Percentiles rank a stretch among this genome's conserved stretches.
Conservation (phyloP, 1,140 invertebrate genomes). For the Catajapyx aquilonaris region DNA sequence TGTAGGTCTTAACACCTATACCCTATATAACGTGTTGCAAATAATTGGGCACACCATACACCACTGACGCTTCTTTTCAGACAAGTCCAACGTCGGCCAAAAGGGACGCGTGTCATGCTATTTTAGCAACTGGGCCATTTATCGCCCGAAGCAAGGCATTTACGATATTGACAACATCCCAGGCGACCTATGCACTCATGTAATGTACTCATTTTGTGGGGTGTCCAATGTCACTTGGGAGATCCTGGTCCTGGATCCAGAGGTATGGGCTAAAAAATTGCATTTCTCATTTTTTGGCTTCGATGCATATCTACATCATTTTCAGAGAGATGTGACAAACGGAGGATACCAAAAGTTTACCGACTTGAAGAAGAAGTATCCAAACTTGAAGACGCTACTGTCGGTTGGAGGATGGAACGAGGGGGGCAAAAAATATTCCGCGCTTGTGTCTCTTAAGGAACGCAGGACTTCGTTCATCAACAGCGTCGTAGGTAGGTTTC, state of each 20-base stretch:
- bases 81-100: no score
- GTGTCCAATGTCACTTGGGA: constrained; percentile 55
- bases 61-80: no score
- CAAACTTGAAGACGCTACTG: constrained; percentile 23
- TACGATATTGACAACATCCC: constrained; percentile 68
- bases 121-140: constrained; percentile 83
- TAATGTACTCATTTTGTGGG: constrained; percentile 80
- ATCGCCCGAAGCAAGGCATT: constrained; percentile 53
- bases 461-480: constrained; percentile 11
- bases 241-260: constrained; percentile 54
- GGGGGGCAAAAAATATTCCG: constrained; percentile 16
- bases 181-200: constrained; percentile 58
- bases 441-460: constrained; percentile 1
- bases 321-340: neutral
- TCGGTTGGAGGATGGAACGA: constrained; percentile 28
- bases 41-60: no score
- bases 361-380: constrained; percentile 21
- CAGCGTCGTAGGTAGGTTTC: constrained; percentile 14
- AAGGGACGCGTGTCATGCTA: constrained; percentile 59
- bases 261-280: constrained; percentile 24
- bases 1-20: no score
- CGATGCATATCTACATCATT: neutral
- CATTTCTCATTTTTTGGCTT: neutral
- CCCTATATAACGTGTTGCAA: no score
- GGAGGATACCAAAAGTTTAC: constrained; percentile 16